Base-by-base conservation (phyloP, 2,113 vertebrate species). In the Muntiacus reevesi region DNA sequence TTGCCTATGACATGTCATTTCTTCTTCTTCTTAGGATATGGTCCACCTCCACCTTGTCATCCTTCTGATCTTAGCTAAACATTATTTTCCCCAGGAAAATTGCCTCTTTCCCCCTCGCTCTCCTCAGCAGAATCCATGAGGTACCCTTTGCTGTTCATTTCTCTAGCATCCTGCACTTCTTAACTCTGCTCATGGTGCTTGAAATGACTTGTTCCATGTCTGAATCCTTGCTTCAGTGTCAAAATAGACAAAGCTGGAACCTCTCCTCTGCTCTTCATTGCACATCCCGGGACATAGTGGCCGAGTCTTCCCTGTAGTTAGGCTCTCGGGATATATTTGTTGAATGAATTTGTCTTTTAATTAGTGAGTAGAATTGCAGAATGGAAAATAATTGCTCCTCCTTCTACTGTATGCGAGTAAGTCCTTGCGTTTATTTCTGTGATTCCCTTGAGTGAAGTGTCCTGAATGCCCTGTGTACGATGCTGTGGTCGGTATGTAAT, bases 341-440 rank as follows among this genome's bases (percentile, higher is more conserved):
- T 64, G 84, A 89, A n/a, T 50, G 59, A 67, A 33, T 76, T 94
- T 89, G 28, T 82, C 23, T 76, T 87, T 79, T 94, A 91, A 97
- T 97, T 98, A 98, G 94, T 92, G 89, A 76, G 50, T 86, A 89
- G 92, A 96, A 94, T 86, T 67, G 64, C 57, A 98, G 97, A 95
- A 95, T 93, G 92, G 91, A 87, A 95, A 97, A 92, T 78, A 97
- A 94, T 55, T 59, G 78, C 89, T 98, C 94, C 97, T 97, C 87
- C 96, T 97, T 89, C 92, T 94, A 83, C 71, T 92, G 78, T 62
- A 33, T 86, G 96, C 97, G 97, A 97, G 98, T 96, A 97, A 97
- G 98, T 96, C 98, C 98, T 99, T 98, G 97, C 98, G 96, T 98
- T 94, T 93, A 50, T 98, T 99, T 84, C 33, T 86, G 5, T 60